These are phyloP conservation scores for Tanytarsus gracilentus DNA, from an alignment of 2,888 invertebrate genomes.

Conservation along the genomic window DNA sequence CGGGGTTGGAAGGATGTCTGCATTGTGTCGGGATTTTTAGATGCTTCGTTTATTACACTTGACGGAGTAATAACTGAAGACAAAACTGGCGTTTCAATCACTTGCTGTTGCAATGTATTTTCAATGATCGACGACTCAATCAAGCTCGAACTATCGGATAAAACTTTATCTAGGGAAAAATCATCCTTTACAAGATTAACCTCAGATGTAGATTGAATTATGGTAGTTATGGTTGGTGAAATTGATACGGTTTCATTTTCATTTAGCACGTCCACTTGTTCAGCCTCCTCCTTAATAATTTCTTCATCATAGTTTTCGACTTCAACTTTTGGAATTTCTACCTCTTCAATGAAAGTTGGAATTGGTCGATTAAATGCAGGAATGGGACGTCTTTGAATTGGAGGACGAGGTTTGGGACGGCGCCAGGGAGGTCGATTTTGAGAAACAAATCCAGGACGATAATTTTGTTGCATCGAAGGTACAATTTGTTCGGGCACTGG, in stretches of 20 bases:
- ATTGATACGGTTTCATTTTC: slow-evolving; percentile 40
- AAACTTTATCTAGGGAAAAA: slow-evolving; percentile 35
- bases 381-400: neutral
- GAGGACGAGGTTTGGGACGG: slow-evolving; percentile 43
- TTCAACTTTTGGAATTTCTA: too few relatives aligned
- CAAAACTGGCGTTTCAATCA: slow-evolving; percentile 28
- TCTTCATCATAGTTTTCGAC: slow-evolving; percentile 36
- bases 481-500: slow-evolving; percentile 67
- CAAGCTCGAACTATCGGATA: slow-evolving; percentile 29
- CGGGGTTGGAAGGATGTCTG: slow-evolving; percentile 48
- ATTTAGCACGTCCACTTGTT: too few relatives aligned
- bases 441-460: slow-evolving; percentile 51
- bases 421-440: slow-evolving; percentile 59
- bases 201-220: slow-evolving; percentile 39
- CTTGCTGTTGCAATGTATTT: slow-evolving; percentile 35
- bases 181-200: slow-evolving; percentile 35
- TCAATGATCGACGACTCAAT: slow-evolving; percentile 40
- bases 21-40: neutral
- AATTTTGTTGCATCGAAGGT: slow-evolving; percentile 47
- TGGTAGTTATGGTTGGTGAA: slow-evolving; percentile 36
- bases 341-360: too few relatives aligned
- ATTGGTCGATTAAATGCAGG: neutral
- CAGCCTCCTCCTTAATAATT: slow-evolving; percentile 40
- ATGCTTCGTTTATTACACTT: neutral
- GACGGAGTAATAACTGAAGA: slow-evolving; percentile 27